Evolutionary conservation across 2,113 vertebrate genomes (phyloP), one percentile per base, ranked within the genome.

Genomic region (Hyperoodon ampullatus): DNA sequence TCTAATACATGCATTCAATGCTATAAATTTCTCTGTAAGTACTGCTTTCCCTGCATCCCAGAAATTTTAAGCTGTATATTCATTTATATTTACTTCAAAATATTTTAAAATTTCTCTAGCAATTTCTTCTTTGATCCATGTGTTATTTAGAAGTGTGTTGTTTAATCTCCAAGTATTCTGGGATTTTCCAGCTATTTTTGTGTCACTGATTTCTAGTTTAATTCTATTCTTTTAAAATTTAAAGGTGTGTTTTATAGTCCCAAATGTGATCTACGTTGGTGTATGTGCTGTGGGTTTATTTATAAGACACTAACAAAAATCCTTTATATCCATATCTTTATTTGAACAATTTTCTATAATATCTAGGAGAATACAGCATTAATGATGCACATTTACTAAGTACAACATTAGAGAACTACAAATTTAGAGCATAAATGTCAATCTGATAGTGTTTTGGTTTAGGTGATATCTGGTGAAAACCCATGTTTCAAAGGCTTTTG

Each of bases 321-420:
- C 3, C 97, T 98, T 96, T 98, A 98, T 98, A 98, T 98, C 98
- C 96, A 97, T 99, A 99, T 99, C 99, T 99, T 99, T 99, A 98
- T 99, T 99, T 99, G 98, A 99, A 99, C 99, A 98, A 98, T 98
- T 98, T 98, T 98, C 98, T 98, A 98, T 99, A 98, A 99, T 98
- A 99, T 98, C 99, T 99, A 99, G 99, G 98, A 98, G 97, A 98
- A 97, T 99, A 99, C 98, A 99, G 98, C 97, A 98, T 98, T 99
- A 99, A 99, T 97, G 98, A 99, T 98, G 98, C 98, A 99, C 98
- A 98, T 98, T 98, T 98, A 99, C 98, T 98, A 99, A 99, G 98
- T 98, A 99, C 99, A 99, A 99, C 99, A 99, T 98, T 98, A 98
- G 99, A 99, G 98, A 99, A 81, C 98, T 98, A 99, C 98, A 98